A percentile compares a stretch with the other conserved stretches of the same genome.
Conservation (phyloP, 2,113 vertebrate genomes). For the Cyanistes caeruleus region DNA sequence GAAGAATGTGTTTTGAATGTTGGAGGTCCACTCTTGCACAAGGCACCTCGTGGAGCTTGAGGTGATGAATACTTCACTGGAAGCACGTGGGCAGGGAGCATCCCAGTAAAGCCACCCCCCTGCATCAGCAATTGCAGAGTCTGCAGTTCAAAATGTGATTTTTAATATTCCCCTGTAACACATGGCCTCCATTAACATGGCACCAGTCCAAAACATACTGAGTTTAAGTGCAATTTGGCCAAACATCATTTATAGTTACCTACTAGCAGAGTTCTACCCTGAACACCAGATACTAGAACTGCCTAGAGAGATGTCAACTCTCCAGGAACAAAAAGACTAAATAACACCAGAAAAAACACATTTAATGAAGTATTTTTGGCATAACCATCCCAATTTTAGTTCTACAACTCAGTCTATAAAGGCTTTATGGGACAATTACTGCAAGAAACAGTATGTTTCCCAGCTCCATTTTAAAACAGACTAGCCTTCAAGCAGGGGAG, state of each 20-base stretch:
- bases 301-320: background rate
- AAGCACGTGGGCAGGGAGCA: background rate
- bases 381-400: background rate
- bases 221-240: background rate
- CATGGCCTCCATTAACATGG: background rate
- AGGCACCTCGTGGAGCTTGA: background rate
- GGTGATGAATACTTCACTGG: background rate
- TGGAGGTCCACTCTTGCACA: background rate
- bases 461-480: background rate
- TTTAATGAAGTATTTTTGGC: background rate
- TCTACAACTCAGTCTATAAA: background rate
- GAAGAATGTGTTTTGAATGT: background rate
- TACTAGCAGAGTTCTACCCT: background rate
- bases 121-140: background rate
- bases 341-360: fast-evolving
- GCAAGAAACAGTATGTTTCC: background rate
- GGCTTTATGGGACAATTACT: background rate
- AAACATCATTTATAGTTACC: background rate
- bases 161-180: background rate
- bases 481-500: background rate
- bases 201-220: background rate
- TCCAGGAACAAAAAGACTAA: background rate
- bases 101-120: background rate
- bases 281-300: background rate
- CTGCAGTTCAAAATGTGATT: background rate